phyloP scores from a whole-genome alignment of 2,888 invertebrate species.

The Sialis lutaria region DNA sequence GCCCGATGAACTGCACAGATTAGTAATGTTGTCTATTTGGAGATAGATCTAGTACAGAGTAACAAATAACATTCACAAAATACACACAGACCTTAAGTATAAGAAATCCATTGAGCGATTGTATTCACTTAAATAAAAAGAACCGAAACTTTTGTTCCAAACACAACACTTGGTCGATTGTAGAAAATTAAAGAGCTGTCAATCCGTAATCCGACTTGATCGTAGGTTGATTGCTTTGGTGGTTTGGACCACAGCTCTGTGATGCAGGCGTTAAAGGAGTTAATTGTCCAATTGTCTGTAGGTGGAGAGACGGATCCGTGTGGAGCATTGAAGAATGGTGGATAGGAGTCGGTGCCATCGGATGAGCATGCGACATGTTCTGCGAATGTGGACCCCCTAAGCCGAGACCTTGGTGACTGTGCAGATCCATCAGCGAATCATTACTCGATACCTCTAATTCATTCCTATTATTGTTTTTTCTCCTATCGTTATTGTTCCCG shows the following conservation, averaged over 20 bases:
- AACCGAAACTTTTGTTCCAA: too few species aligned
- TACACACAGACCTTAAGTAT: too few species aligned
- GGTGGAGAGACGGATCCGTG: slow-evolving; percentile 27
- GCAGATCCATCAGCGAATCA: slow-evolving; percentile 28
- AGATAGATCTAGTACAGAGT: too few species aligned
- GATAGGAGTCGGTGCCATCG: slow-evolving; percentile 24
- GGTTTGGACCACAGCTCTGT: slow-evolving; percentile 33
- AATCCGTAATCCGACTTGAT: slow-evolving; percentile 81
- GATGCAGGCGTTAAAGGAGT: slow-evolving; percentile 35
- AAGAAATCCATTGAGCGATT: too few species aligned
- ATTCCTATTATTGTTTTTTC: slow-evolving; percentile 36
- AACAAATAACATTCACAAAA: too few species aligned
- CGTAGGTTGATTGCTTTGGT: slow-evolving; percentile 34
- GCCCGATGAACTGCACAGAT: too few species aligned
- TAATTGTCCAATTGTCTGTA: slow-evolving; percentile 33
- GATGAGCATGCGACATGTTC: slow-evolving; percentile 31
- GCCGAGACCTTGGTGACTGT: slow-evolving; percentile 30
- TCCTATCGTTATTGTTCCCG: slow-evolving; percentile 44
- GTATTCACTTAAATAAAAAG: too few species aligned
- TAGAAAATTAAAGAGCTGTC: slow-evolving; percentile 47
- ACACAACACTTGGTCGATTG: too few species aligned
- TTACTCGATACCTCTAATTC: slow-evolving; percentile 39
- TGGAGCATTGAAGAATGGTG: slow-evolving; percentile 21
- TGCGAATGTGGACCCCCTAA: slow-evolving; percentile 30
- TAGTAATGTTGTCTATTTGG: too few species aligned